Conservation (phyloP, 2,888 invertebrate species). For the Litoditis marina region DNA sequence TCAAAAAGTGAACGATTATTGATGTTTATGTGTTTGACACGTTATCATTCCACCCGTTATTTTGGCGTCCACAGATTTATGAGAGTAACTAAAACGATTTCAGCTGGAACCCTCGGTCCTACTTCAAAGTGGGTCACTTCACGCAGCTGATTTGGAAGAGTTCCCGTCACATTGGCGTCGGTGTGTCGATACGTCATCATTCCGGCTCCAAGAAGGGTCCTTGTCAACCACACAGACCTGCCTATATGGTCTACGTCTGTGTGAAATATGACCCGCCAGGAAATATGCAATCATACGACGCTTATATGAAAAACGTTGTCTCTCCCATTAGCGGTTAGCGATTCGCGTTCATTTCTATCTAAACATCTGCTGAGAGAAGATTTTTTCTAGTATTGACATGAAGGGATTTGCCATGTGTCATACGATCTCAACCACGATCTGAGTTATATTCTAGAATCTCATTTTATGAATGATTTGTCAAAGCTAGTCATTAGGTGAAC, state of each 20-base stretch:
- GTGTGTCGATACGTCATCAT: conserved; percentile 34
- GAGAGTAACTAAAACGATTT: conserved; percentile 7
- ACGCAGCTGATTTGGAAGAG: conserved; percentile 55
- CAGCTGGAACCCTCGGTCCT: conserved; percentile 38
- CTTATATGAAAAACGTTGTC: conserved; percentile 37
- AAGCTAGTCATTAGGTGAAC: too few species aligned
- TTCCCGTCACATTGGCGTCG: conserved; percentile 49
- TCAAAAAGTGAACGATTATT: too few species aligned
- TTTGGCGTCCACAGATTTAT: not conserved
- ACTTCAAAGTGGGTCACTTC: conserved; percentile 52
- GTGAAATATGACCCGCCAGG: conserved; percentile 55
- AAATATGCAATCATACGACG: conserved; percentile 38
- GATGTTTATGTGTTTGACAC: not conserved
- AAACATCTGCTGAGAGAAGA: too few species aligned
- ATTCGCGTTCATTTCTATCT: too few species aligned
- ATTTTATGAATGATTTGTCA: too few species aligned
- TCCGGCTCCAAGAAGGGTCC: conserved; percentile 17
- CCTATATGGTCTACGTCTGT: conserved; percentile 42
- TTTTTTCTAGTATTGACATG: too few species aligned
- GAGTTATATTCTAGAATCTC: too few species aligned
- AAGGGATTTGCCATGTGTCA: too few species aligned
- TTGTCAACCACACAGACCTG: conserved; percentile 20
- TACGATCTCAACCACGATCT: too few species aligned
- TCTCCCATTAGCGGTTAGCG: conserved; percentile 20
- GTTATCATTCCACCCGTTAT: not conserved